Evolutionary conservation across 2,797 vertebrate species (phyloP), one percentile per base, ranked within the genome.

Genomic region (Chrosomus eos): DNA sequence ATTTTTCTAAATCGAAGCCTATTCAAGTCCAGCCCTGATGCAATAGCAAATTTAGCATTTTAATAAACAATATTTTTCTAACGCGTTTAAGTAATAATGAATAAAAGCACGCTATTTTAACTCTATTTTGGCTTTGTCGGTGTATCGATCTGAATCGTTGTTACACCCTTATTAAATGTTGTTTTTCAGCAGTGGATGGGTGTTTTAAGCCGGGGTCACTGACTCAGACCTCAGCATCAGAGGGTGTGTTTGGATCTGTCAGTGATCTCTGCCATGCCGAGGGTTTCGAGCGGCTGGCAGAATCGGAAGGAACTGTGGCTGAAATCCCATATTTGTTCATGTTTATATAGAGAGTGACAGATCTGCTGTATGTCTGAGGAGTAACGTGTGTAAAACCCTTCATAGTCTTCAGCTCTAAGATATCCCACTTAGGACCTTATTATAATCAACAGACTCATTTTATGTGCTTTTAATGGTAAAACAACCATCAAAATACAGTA

Each of bases 281-380:
- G 33, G 19, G 28, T 16, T 36, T 10, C 5, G n/a, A 36, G 53
- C 33, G 7, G 26, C 43, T 43, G 26, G 23, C n/a, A 26, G 36
- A 72, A 66, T 64, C 45, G 19, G 48, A 81, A 84, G 84, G 73
- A 71, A 64, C 64, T 53, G 89, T 87, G 86, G 83, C 87, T 89
- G 86, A 86, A 92, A 82, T 89, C 87, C 94, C 93, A 91, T 94
- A 94, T 94, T 94, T 92, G 93, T 91, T 91, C 89, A 94, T 95
- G 94, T 95, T 95, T 93, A 93, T 90, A 85, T 81, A 75, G 89
- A 84, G 88, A n/a, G 58, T 74, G 92, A 91, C 89, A 8, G 87
- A 80, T 90, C 93, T 93, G 93, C 86, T 92, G 78, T 89, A 84
- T 77, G 87, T 94, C 90, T 89, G 53, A 80, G 83, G 88, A 87